phyloP scores from a whole-genome alignment of 2,888 invertebrate genomes.

The Uropetala carovei region DNA sequence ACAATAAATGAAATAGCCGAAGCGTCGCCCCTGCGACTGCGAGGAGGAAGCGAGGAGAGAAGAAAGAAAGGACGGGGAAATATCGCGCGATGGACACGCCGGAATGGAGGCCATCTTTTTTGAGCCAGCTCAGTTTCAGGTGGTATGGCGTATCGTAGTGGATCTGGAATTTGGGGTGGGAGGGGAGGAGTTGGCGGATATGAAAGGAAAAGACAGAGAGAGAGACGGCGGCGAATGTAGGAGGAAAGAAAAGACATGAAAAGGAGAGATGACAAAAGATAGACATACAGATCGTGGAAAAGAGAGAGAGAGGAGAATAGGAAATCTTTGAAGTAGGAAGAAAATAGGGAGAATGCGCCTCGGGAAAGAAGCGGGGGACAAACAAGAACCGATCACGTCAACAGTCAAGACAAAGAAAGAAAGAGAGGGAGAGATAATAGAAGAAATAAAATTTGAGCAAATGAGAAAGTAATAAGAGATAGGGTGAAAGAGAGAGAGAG shows the following conservation, averaged over 20 bases:
- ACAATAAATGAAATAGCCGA: conserved; percentile 13
- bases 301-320: neutral
- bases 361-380: neutral
- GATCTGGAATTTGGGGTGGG: no score
- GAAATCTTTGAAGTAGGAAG: neutral
- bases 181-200: neutral
- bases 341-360: neutral
- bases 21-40: neutral
- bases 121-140: neutral
- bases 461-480: neutral
- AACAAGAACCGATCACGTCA: neutral
- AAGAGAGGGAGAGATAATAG: neutral
- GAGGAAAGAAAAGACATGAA: neutral
- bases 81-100: neutral
- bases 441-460: no score
- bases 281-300: neutral
- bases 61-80: neutral
- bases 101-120: neutral
- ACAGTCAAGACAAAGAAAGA: neutral
- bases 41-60: conserved; percentile 17
- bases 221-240: neutral
- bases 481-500: neutral
- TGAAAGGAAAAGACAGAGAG: no score
- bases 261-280: no score
- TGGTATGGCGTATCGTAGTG: neutral